Evolutionary conservation across 2,888 invertebrate species (phyloP), one percentile per base, ranked within the genome.

Genomic region (Pterostichus niger): DNA sequence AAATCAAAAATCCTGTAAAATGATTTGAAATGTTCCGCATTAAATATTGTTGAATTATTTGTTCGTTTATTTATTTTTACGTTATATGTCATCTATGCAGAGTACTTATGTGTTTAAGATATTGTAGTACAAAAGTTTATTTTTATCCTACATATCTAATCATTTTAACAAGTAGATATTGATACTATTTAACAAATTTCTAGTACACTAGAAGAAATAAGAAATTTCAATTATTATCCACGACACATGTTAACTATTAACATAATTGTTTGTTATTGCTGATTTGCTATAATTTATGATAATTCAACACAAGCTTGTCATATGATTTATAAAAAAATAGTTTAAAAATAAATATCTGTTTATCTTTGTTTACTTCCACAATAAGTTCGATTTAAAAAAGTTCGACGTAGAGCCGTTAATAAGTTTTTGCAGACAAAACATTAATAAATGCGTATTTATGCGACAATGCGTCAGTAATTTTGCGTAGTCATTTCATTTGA

Each of bases 1-100:
- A 31, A 17, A 61, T 31, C 52, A 31, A 40, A 77, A 71, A 10
- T 40, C n/a, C 68, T 71, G 68, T 71, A 71, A 44, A 11, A n/a
- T 71, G 77, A 77, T 54, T 40, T 40, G 40, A 56, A 11, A 33
- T 77, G 46, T 40, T 44, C n/a, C 31, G n/a, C 11, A 56, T 77
- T 56, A 77, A 77, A 56, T 35, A 13, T 77, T 77, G 77, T 77
- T 77, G 40, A 77, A 77, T 35, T 77, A 15, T 56, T 4, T 77
- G 10, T 77, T 24, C n/a, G 33, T 77, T 77, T 56, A 13, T 49
- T 49, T 49, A 49, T 49, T 49, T 49, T 6, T n/a, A 46, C 35
- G 17, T 56, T 49, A 49, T 13, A 49, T 9, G 56, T 56, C 56
- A 17, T 56, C 2, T 13, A 5, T 1, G 1, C 17, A n/a, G n/a